Evolutionary conservation across 2,797 vertebrate species (phyloP).

Genomic region (Perdix hodgsoniae): DNA sequence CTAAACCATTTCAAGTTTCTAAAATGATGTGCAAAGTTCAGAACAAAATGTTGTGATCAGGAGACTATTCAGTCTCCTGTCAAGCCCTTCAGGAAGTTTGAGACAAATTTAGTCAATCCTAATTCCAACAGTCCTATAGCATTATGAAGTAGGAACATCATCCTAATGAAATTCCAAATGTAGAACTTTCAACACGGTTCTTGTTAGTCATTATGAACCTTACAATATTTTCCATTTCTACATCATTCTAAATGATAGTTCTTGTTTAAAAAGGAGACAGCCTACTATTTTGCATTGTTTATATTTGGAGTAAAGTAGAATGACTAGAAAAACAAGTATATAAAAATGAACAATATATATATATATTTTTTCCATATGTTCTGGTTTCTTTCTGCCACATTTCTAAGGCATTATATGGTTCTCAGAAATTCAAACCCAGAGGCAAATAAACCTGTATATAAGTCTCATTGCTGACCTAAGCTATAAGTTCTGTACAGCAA

Average conservation of each 20-base stretch:
- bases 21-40: neutral
- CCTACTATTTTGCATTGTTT: neutral
- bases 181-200: neutral
- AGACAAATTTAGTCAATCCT: neutral
- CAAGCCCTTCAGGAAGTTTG: neutral
- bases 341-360: too few species aligned
- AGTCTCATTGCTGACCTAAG: neutral
- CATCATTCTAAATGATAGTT: neutral
- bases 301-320: neutral
- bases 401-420: neutral
- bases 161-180: neutral
- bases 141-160: neutral
- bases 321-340: neutral
- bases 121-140: neutral
- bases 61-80: neutral
- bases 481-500: neutral
- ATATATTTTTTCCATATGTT: neutral
- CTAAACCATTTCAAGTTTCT: neutral
- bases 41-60: neutral
- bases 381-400: neutral
- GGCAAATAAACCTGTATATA: neutral
- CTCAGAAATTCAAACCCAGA: neutral
- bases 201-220: neutral
- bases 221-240: neutral
- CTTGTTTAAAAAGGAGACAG: neutral